Evolutionary conservation across 2,888 invertebrate species (phyloP), one percentile per base, ranked within the genome.

Genomic region (Polylopha cassiicola): DNA sequence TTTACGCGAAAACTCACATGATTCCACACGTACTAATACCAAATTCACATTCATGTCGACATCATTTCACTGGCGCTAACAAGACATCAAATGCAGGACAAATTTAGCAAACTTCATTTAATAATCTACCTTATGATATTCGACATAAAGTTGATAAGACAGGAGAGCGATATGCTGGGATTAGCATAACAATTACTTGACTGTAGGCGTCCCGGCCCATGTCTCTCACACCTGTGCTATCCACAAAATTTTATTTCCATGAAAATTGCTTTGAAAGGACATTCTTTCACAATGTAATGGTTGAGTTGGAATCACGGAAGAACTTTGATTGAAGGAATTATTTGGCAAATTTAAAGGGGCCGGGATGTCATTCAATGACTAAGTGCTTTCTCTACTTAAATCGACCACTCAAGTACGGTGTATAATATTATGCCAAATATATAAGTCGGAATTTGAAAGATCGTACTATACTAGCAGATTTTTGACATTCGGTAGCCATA

Each of bases 151-250:
- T 37, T 15, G 15, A 22, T 18, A 27, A 23, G 11, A 10, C 8
- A 15, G 1, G 5, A 1, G n/a, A n/a, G 15, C 4, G 8, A 11
- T 13, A 18, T 17, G 14, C 10, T 15, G n/a, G 21, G 20, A 43
- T 38, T 38, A 38, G 22, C 31, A 33, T 43, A 28, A 37, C 23
- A 38, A 43, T 43, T 43, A 38, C 17, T n/a, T 31, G 16, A 32
- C 18, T 32, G 17, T 28, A 38, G 37, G 32, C 31, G 38, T 28
- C 32, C 29, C 11, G 26, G 37, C 41, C 31, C 37, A 9, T 31
- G 42, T 42, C 36, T 6, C 3, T n/a, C 37, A 27, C 37, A 42
- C 42, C 37, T 42, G 42, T 5, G 11, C 13, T 13, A 6, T 28
- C 1, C n/a, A 21, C 14, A 21, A 3, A 7, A 20, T 13, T 15